A percentile compares a stretch with the other conserved stretches of the same genome.
Conservation (phyloP, 2,113 vertebrate genomes). For the Notothenia coriiceps region DNA sequence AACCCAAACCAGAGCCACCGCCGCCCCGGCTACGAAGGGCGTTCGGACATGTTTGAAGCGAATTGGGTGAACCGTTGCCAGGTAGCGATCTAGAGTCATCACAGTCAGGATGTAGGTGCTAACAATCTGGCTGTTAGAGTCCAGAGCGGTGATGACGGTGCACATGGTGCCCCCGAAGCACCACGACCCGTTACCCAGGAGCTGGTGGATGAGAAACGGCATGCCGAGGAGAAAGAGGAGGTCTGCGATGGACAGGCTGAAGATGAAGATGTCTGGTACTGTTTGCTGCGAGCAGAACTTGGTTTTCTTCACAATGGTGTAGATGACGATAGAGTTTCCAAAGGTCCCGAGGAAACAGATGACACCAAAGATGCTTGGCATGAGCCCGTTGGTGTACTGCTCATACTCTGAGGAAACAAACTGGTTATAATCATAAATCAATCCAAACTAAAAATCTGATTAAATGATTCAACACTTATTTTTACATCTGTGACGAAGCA, state of each 20-base stretch:
- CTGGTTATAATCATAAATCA: background rate
- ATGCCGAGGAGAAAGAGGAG: slow-evolving; percentile 87
- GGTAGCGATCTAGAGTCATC: slow-evolving; percentile 87
- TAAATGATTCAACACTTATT: background rate
- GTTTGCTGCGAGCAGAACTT: slow-evolving; percentile 74
- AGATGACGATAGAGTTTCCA: slow-evolving; percentile 79
- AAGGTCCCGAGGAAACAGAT: slow-evolving; percentile 79
- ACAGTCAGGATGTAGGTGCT: slow-evolving; percentile 88
- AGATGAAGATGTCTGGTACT: slow-evolving; percentile 86
- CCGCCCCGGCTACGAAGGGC: slow-evolving; percentile 72
- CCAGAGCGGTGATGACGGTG: slow-evolving; percentile 85
- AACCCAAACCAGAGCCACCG: slow-evolving; percentile 85
- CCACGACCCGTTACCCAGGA: slow-evolving; percentile 87
- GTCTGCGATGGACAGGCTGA: slow-evolving; percentile 87
- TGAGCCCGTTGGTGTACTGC: slow-evolving; percentile 73
- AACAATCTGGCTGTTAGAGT: slow-evolving; percentile 88
- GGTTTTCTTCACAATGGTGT: slow-evolving; percentile 80
- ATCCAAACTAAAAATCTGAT: background rate
- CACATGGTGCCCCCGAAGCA: slow-evolving; percentile 86
- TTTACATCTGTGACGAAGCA: background rate
- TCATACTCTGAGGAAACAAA: slow-evolving; percentile 39
- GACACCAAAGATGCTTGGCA: slow-evolving; percentile 79
- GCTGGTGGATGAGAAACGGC: slow-evolving; percentile 89
- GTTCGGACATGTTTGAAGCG: slow-evolving; percentile 83
- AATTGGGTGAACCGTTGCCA: slow-evolving; percentile 87